Base-by-base conservation (phyloP, 2,888 invertebrate genomes). In the Cephalotes varians region DNA sequence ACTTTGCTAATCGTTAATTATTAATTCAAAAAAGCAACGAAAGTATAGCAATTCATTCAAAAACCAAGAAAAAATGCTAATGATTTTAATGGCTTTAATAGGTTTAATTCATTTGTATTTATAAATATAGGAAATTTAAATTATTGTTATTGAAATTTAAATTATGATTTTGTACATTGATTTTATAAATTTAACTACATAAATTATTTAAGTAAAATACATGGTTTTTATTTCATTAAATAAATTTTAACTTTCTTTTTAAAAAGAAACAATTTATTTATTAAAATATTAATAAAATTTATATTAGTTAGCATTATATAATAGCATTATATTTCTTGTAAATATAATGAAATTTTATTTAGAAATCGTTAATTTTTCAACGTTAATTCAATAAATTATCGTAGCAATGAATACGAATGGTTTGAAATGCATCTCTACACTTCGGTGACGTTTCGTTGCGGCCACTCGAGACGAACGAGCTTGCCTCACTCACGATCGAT, bases 401-500 rank as follows among this genome's bases (percentile, higher is more conserved):
- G n/a, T 28, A 9, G 18, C 21, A 4, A 5, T n/a, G 34, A 28
- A 65, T 25, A 37, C 40, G 40, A 76, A 40, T 18, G 3, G 44
- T 25, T 67, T 44, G 56, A 37, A 69, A 60, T 49, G 31, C 31
- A 34, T 56, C 54, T 65, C 18, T 49, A 44, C 25, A 47, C 18
- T 28, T 62, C 25, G 12, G 12, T 54, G 54, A 40, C 44, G 7
- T 56, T 44, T 44, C 34, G 21, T 31, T 12, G 77, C 34, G 31
- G 21, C 12, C 25, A 37, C 28, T 21, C 65, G 40, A 60, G 34
- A 34, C 28, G 47, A 31, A 15, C 25, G 28, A 60, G 15, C 31
- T 6, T n/a, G 65, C 40, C 40, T 40, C n/a, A 12, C 7, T 54
- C 18, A 12, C 67, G 77, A 77, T 77, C 69, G 56, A 77, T 77